Evolutionary conservation across 2,113 vertebrate species (phyloP).

Genomic region (Channa maculata): DNA sequence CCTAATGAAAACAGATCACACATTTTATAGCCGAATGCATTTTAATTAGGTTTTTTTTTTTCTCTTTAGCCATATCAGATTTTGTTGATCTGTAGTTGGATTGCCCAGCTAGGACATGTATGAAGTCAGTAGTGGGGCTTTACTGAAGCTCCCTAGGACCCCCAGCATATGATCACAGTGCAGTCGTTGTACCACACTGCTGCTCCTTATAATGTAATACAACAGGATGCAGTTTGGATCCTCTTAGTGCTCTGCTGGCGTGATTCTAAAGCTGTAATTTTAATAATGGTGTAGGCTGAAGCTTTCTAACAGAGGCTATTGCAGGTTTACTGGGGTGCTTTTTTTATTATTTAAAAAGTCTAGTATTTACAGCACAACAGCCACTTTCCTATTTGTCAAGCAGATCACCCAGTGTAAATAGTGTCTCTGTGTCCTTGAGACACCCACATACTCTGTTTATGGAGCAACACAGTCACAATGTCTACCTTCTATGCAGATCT

Average conservation of each 20-base stretch:
- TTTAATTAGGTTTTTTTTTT: neutral
- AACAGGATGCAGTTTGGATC: constrained; percentile 31
- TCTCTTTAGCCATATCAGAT: neutral
- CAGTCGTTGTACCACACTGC: constrained; percentile 44
- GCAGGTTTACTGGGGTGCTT: constrained; percentile 15
- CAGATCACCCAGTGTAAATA: constrained; percentile 45
- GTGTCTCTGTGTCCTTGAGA: constrained; percentile 57
- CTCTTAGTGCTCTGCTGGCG: constrained; percentile 59
- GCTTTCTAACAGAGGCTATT: constrained; percentile 41
- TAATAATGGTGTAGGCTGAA: constrained; percentile 50
- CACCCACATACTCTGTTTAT: constrained; percentile 68
- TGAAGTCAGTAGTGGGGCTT: constrained; percentile 45
- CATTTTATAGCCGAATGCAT: constrained; percentile 4
- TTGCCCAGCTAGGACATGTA: constrained; percentile 3
- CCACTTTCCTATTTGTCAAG: constrained; percentile 35
- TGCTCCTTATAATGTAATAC: constrained; percentile 34
- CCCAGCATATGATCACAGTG: constrained; percentile 43
- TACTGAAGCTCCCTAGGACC: constrained; percentile 28
- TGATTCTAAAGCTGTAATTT: constrained; percentile 57
- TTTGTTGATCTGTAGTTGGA: constrained; percentile 3
- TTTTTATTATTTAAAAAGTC: constrained; percentile 10
- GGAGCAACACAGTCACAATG: constrained; percentile 51
- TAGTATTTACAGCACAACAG: constrained; percentile 37
- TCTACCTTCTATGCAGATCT: constrained; percentile 19
- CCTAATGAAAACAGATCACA: constrained; percentile 5